phyloP scores from a whole-genome alignment of 2,113 vertebrate species.

The human (Homo sapiens) region DNA sequence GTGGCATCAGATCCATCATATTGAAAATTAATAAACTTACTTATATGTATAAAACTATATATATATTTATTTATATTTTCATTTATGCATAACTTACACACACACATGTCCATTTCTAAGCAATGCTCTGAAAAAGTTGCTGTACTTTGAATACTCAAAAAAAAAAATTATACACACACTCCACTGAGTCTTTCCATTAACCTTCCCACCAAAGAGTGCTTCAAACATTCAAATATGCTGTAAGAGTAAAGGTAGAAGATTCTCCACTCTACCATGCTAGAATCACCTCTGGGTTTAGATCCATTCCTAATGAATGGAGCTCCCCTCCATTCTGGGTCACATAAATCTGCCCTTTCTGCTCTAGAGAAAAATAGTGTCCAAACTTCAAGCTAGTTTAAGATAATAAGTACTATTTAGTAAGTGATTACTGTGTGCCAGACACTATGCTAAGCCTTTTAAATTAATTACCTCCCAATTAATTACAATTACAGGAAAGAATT shows the following conservation, averaged over 20 bases:
- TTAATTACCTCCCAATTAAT: neutral
- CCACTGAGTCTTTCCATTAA: neutral
- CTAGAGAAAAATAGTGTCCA: neutral
- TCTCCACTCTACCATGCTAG: neutral
- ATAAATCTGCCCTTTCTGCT: neutral
- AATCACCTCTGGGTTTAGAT: neutral
- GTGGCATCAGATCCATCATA: neutral
- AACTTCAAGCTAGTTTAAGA: neutral
- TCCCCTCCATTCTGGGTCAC: neutral
- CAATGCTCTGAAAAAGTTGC: too few species aligned
- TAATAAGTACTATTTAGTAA: neutral
- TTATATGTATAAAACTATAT: neutral
- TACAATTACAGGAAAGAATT: conserved; percentile 14
- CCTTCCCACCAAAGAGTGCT: neutral
- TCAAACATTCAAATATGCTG: neutral
- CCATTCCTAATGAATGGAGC: neutral
- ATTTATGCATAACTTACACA: too few species aligned
- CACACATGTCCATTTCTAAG: too few species aligned
- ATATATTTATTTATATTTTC: too few species aligned
- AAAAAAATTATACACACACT: neutral
- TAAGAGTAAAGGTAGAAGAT: neutral
- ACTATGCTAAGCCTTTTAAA: conserved; percentile 8
- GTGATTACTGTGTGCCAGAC: neutral
- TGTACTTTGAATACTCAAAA: too few species aligned
- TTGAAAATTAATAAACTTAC: neutral